Base-by-base conservation (phyloP, 2,797 vertebrate species). In the Enteromius viviparus region DNA sequence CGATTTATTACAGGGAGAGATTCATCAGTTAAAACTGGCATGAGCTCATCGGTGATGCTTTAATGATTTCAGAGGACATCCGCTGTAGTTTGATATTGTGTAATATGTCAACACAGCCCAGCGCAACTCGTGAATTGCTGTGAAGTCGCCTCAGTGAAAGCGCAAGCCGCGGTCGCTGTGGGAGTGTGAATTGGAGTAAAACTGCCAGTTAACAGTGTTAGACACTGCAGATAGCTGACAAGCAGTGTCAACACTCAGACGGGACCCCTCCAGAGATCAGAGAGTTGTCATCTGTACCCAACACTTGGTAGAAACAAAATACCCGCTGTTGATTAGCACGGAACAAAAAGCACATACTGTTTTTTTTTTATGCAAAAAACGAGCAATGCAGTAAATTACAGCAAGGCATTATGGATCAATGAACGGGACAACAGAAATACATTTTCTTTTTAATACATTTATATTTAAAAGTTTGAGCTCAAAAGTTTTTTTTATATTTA, bases 141-240 rank as follows among this genome's bases (percentile, higher is more conserved):
- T 70, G 66, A 29, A 60, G 37, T n/a, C 0, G 1, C 60, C 11
- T 47, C 10, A 47, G 17, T 21, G 23, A 60, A 32, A 32, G 37
- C 5, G 10, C 17, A 12, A 70, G 23, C 19, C 15, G 12, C 19
- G 47, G 69, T 23, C 12, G 4, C 14, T 1, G 26, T 79, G 21
- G 64, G 45, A 79, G 65, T 69, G 78, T 40, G 78, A 80, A 80
- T n/a, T 42, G 1, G 32, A 68, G 64, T 12, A 21, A 69, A 55
- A 29, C 34, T 29, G 49, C 34, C 65, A 58, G 49, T 70, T 40
- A 70, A 49, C 29, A 80, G 15, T 42, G 78, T 55, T 40, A 29
- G 8, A 69, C 0, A 11, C 65, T 55, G 49, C 11, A 34, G 19
- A 49, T 5, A 49, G 19, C 60, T 49, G 58, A 64, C 23, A 47